Conservation (phyloP, 1,140 invertebrate genomes). For the Psix sp. region DNA sequence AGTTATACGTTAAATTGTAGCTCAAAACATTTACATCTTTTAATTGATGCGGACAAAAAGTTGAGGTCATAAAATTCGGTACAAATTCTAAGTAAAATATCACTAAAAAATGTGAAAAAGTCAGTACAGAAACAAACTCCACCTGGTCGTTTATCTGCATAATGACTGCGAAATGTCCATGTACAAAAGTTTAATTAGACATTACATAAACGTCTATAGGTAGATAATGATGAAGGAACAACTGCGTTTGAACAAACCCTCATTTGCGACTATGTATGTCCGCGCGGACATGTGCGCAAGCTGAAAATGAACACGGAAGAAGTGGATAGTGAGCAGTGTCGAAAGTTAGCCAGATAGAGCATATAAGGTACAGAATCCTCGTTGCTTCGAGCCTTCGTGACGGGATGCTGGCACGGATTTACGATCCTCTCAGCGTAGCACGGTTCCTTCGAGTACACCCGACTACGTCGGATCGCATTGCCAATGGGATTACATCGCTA, state of each 20-base stretch:
- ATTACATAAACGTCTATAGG: constrained; percentile 54
- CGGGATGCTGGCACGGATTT: constrained; percentile 74
- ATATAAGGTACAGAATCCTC: constrained; percentile 68
- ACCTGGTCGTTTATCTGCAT: constrained; percentile 38
- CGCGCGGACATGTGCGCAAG: constrained; percentile 51
- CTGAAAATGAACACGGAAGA: constrained; percentile 60
- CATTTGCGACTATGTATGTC: constrained; percentile 57
- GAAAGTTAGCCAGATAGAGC: constrained; percentile 60
- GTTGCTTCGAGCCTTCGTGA: constrained; percentile 68
- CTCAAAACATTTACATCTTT: no score
- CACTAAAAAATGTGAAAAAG: constrained; percentile 21
- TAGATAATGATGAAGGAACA: constrained; percentile 53
- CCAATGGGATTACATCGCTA: constrained; percentile 74
- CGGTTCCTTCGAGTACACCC: constrained; percentile 68
- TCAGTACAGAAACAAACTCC: constrained; percentile 21
- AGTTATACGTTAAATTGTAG: no score
- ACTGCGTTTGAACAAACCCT: constrained; percentile 56
- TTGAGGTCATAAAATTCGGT: no score
- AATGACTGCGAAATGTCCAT: constrained; percentile 42
- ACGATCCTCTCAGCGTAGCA: constrained; percentile 69
- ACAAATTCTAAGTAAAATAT: constrained; percentile 2
- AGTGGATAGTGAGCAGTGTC: constrained; percentile 50
- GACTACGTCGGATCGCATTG: constrained; percentile 72
- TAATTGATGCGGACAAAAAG: no score
- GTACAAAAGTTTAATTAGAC: constrained; percentile 57